These are phyloP conservation scores for Lepidochrysops patricia DNA, from an alignment of 2,888 invertebrate species.

Conservation along the genomic window DNA sequence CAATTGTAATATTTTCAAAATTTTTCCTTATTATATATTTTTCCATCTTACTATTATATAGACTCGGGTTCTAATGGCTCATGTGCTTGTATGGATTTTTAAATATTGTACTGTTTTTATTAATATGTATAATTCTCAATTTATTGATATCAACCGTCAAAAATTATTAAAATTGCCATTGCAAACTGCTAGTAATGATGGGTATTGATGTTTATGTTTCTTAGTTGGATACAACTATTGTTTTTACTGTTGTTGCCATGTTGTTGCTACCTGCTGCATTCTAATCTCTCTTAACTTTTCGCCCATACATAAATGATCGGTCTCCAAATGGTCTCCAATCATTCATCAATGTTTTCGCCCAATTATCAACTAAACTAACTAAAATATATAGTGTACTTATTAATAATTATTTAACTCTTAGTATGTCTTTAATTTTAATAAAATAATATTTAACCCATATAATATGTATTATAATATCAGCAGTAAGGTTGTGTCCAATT, in stretches of 20 bases:
- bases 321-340: no score
- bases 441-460: not conserved
- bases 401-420: no score
- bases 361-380: no score
- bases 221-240: not conserved
- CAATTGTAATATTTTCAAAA: not conserved
- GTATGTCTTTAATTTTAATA: not conserved
- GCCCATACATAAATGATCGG: no score
- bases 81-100: not conserved
- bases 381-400: no score
- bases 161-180: not conserved
- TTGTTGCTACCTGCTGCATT: no score
- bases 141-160: not conserved
- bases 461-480: not conserved
- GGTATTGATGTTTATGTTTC: not conserved
- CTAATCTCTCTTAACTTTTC: no score
- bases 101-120: not conserved
- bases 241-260: not conserved
- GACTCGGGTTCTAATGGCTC: not conserved
- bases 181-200: not conserved
- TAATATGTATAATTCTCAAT: not conserved
- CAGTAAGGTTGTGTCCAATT: not conserved
- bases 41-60: no score
- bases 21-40: no score
- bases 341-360: no score